These are phyloP conservation scores for Dreissena polymorpha DNA, from an alignment of 1,140 invertebrate genomes.

Conservation along the genomic window DNA sequence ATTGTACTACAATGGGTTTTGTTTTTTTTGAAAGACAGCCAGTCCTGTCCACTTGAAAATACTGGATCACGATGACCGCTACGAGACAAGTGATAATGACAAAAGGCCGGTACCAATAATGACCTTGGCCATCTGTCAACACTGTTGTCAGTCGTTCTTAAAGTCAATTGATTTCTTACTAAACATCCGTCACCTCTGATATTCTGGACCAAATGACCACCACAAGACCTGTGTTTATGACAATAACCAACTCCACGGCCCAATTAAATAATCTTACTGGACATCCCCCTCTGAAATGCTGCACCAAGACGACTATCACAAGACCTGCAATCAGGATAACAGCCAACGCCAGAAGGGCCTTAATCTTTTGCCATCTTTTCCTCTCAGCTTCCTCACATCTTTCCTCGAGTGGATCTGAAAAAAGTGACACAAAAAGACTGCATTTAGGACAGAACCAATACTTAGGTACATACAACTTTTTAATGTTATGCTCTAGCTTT, in stretches of 20 bases:
- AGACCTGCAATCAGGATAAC: conserved; percentile 24
- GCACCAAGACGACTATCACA: conserved; percentile 24
- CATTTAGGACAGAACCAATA: neutral
- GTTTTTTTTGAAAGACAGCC: too few relatives aligned
- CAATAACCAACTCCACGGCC: too few relatives aligned
- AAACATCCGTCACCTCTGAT: too few relatives aligned
- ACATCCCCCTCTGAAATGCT: conserved; percentile 2
- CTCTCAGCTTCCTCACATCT: neutral
- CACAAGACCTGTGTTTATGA: too few relatives aligned
- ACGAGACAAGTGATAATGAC: too few relatives aligned
- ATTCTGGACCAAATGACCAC: neutral
- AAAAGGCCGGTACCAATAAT: too few relatives aligned
- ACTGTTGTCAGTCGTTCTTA: too few relatives aligned
- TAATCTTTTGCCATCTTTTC: conserved; percentile 11
- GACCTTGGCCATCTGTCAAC: too few relatives aligned
- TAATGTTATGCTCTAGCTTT: neutral
- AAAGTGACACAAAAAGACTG: neutral
- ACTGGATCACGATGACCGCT: too few relatives aligned
- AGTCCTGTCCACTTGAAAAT: too few relatives aligned
- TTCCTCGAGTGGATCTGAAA: conserved; percentile 47
- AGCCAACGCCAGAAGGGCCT: conserved; percentile 22
- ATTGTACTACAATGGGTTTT: too few relatives aligned
- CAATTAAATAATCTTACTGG: neutral
- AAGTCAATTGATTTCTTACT: too few relatives aligned
- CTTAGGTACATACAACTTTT: neutral